Evolutionary conservation across 2,888 invertebrate genomes (phyloP).

Genomic region (Tenthredo livida): DNA sequence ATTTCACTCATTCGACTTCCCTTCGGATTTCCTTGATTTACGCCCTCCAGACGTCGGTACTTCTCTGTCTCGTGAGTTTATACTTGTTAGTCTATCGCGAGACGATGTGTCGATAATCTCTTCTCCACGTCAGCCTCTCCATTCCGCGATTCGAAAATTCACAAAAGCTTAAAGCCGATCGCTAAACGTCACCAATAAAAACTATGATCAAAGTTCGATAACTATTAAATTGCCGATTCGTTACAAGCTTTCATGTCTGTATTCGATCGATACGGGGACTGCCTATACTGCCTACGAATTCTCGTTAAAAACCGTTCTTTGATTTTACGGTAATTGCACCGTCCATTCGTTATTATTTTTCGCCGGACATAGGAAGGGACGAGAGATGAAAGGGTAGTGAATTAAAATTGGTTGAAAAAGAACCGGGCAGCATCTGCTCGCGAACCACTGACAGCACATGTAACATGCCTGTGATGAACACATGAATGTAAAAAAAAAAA

Average conservation of each 20-base stretch:
- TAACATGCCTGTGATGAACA: neutral
- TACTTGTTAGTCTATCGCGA: neutral
- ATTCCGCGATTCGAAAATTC: neutral
- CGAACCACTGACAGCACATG: conserved; percentile 3
- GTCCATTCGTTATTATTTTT: conserved; percentile 69
- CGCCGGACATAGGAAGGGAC: conserved; percentile 45
- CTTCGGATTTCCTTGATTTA: conserved; percentile 46
- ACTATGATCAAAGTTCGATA: conserved; percentile 16
- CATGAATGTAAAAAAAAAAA: neutral
- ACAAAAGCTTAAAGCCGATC: neutral
- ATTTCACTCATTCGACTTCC: conserved; percentile 52
- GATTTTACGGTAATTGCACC: conserved; percentile 71
- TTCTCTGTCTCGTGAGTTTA: conserved; percentile 12
- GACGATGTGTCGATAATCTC: conserved; percentile 29
- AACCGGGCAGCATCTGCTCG: neutral
- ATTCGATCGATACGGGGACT: neutral
- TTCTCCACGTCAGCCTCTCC: neutral
- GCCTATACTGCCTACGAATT: neutral
- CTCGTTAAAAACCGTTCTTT: conserved; percentile 62
- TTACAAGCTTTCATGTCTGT: neutral
- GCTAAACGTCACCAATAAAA: neutral
- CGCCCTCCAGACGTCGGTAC: conserved; percentile 12
- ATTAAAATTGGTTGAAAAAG: conserved; percentile 16
- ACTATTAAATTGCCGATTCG: neutral
- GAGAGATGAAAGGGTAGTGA: conserved; percentile 8